Percentiles rank a stretch among this genome's conserved stretches.
phyloP scores from a whole-genome alignment of 2,888 invertebrate species.

The Thera obeliscata region DNA sequence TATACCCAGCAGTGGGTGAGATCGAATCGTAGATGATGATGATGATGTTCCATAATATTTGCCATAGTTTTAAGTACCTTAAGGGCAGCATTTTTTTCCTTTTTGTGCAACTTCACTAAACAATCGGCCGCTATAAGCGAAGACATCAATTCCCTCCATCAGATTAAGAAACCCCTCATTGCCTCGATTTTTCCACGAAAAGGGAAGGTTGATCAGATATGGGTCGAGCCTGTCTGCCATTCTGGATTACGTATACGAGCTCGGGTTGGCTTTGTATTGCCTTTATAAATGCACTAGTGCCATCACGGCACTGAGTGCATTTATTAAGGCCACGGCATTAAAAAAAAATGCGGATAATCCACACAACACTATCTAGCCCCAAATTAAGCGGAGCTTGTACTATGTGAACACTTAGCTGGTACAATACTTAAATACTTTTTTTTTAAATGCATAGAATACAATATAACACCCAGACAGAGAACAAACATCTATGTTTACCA shows the following conservation, averaged over 20 bases:
- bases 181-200: conserved; percentile 6
- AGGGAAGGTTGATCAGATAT: conserved; percentile 16
- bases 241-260: conserved; percentile 24
- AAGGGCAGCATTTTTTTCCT: neutral
- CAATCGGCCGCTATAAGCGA: neutral
- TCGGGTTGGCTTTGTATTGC: conserved; percentile 12
- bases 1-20: no score
- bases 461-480: no score
- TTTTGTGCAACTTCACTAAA: neutral
- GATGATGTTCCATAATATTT: no score
- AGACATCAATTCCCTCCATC: conserved; percentile 4
- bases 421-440: no score
- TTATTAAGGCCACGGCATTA: neutral
- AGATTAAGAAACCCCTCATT: conserved; percentile 16
- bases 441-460: no score
- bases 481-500: no score
- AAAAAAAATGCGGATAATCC: no score
- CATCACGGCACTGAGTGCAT: no score
- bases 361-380: neutral
- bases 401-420: no score
- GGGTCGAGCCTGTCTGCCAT: conserved; percentile 22
- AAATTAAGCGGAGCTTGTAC: no score
- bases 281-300: neutral
- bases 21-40: no score
- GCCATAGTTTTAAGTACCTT: no score